These are phyloP conservation scores for Orthonychiurus folsomi DNA, from an alignment of 2,888 invertebrate species.

Conservation along the genomic window DNA sequence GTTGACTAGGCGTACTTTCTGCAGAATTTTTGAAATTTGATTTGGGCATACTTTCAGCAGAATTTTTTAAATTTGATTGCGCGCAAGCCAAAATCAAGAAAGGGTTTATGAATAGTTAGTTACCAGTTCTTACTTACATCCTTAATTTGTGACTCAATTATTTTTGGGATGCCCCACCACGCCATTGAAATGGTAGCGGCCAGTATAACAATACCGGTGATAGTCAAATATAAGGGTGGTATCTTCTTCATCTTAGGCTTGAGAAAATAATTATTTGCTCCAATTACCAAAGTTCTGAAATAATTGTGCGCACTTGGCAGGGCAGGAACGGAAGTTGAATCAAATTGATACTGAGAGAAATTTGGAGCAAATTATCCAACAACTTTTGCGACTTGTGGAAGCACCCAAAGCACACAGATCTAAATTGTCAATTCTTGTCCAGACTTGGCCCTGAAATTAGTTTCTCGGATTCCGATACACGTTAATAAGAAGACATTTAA, in stretches of 20 bases:
- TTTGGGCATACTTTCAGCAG: slow-evolving; percentile 32
- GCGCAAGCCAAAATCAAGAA: no score
- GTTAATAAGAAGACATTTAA: neutral
- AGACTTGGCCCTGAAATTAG: neutral
- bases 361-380: neutral
- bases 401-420: no score
- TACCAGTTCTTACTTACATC: slow-evolving; percentile 14
- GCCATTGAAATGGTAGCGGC: slow-evolving; percentile 16
- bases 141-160: slow-evolving; percentile 28
- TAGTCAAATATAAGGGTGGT: neutral
- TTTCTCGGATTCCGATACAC: no score
- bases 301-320: no score
- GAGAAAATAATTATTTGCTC: no score
- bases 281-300: no score
- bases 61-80: neutral
- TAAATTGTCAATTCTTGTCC: no score
- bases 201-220: neutral
- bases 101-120: no score
- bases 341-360: neutral
- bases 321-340: no score
- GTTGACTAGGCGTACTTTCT: slow-evolving; percentile 35
- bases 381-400: neutral
- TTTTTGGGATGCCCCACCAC: slow-evolving; percentile 31
- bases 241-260: neutral
- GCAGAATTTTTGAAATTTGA: slow-evolving; percentile 7